These are phyloP conservation scores for Sebastes hopkinsi DNA, from an alignment of 2,797 vertebrate species.

Conservation along the genomic window DNA sequence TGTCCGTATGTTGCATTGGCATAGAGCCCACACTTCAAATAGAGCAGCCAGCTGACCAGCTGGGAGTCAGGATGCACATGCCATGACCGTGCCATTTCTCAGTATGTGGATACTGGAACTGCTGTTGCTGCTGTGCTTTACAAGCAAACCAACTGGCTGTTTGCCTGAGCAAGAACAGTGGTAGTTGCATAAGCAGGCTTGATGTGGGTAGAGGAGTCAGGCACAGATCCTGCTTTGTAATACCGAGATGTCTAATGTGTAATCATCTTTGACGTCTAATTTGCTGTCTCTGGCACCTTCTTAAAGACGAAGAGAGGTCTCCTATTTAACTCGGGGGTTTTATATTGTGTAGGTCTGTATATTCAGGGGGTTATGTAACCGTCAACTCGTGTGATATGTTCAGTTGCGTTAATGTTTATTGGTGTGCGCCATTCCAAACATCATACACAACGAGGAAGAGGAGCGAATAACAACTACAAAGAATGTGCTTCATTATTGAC, in stretches of 20 bases:
- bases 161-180: constrained; percentile 50
- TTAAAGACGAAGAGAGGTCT: constrained; percentile 33
- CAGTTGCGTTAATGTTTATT: constrained; percentile 16
- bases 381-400: not conserved
- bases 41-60: constrained; percentile 48
- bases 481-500: not conserved
- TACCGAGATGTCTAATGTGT: constrained; percentile 51
- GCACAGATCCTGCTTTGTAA: constrained; percentile 57
- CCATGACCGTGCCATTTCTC: constrained; percentile 33
- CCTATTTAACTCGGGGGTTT: constrained; percentile 18
- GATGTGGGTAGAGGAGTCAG: constrained; percentile 60
- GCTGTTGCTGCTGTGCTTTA: constrained; percentile 57
- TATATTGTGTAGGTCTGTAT: constrained; percentile 18
- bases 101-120: constrained; percentile 39
- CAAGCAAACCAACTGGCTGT: constrained; percentile 53
- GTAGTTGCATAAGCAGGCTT: constrained; percentile 57
- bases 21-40: constrained; percentile 33
- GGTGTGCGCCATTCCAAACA: not conserved
- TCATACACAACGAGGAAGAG: not conserved
- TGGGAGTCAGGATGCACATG: constrained; percentile 45
- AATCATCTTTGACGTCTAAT: constrained; percentile 60
- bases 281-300: constrained; percentile 44
- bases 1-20: constrained; percentile 43
- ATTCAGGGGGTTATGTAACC: constrained; percentile 32
- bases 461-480: not conserved